Evolutionary conservation across 2,888 invertebrate species (phyloP), one percentile per base, ranked within the genome.

Genomic region (Volucella inflata): DNA sequence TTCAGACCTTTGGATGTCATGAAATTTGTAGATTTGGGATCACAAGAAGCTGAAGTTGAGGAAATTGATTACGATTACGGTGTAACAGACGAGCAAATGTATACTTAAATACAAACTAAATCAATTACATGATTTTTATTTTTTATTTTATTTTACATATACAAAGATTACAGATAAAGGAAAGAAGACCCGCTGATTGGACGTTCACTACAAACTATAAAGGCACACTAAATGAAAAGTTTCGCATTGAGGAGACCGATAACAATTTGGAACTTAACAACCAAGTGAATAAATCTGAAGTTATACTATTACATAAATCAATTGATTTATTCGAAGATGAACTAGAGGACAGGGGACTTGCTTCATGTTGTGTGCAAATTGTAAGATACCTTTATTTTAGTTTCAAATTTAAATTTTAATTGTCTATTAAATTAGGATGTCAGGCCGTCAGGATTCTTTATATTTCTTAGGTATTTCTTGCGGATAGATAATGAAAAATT

Each of bases 271-370:
- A 99, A 91, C 94, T 97, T 89, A 97, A 98, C 88, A 94, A 97
- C 90, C 93, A 99, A 53, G 98, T 97, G 93, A 6, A 30, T 30
- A 94, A 95, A 88, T 95, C 95, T 89, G 99, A 99, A 88, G 95
- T 96, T 90, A 99, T 99, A 74, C 91, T 97, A 3, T 99, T 99
- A 91, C 99, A 97, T 92, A 96, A 97, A 88, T 98, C 99, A 91
- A 93, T 99, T 42, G 96, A 97, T 75, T 93, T 99, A 46, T 99
- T 97, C 93, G 99, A 99, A 93, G 99, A 99, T 93, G 99, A 99
- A 92, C 93, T 99, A 59, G 99, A 99, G 90, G 99, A 99, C 92
- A 97, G 99, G 93, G 99, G 99, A 14, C 96, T 97, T 74, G 97
- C 99, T 1, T 95, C 96, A 65, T 94, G 96, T 88, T 96, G 96